Evolutionary conservation across 2,113 vertebrate genomes (phyloP).

Genomic region (Ceyx margarethae): DNA sequence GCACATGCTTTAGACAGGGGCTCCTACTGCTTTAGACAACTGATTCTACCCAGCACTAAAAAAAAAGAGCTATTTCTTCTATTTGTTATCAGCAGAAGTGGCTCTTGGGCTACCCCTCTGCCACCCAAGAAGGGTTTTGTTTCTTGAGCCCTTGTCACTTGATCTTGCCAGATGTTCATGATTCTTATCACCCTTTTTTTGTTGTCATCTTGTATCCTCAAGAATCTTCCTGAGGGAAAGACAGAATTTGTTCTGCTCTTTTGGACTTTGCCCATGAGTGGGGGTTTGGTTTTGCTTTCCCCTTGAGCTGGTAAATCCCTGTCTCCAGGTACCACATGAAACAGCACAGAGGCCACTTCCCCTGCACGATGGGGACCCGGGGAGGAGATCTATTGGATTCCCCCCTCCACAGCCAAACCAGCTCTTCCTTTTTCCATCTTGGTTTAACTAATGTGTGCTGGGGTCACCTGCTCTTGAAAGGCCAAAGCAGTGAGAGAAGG

Average conservation of each 20-base stretch:
- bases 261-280: not conserved
- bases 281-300: not conserved
- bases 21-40: not conserved
- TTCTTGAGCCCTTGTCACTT: rapidly evolving
- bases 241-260: not conserved
- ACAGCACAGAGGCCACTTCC: no score
- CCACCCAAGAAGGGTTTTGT: not conserved
- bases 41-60: rapidly evolving
- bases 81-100: not conserved
- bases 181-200: not conserved
- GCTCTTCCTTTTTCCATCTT: not conserved
- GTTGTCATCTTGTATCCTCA: not conserved
- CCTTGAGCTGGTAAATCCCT: not conserved
- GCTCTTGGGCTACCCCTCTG: not conserved
- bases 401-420: not conserved
- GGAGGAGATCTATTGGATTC: not conserved
- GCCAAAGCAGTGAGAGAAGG: not conserved
- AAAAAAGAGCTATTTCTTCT: not conserved
- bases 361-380: not conserved
- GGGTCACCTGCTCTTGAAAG: slow-evolving; percentile 26
- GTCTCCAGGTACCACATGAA: not conserved
- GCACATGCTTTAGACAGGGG: not conserved
- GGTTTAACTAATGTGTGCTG: slow-evolving; percentile 9
- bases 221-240: not conserved
- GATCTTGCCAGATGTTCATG: not conserved